phyloP scores from a whole-genome alignment of 1,140 invertebrate species.

The Zaprionus lachaisei region DNA sequence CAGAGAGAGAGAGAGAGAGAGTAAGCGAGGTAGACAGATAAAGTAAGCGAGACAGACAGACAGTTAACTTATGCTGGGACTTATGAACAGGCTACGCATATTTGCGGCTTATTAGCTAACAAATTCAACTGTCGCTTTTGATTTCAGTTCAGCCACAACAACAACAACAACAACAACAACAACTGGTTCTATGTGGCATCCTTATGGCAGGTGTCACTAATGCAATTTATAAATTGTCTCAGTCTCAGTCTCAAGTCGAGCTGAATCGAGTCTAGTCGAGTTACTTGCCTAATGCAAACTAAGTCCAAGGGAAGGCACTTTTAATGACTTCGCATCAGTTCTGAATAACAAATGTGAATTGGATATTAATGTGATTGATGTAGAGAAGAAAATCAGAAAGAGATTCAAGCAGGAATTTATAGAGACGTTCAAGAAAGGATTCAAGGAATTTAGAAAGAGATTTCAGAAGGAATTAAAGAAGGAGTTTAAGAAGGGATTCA shows the following conservation, averaged over 20 bases:
- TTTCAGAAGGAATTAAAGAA: background rate
- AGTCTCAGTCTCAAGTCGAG: background rate
- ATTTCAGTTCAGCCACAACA: conserved; percentile 36
- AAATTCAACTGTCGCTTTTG: conserved; percentile 65
- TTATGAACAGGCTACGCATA: conserved; percentile 27
- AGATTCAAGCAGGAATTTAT: background rate
- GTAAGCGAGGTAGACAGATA: background rate
- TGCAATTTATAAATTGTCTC: conserved; percentile 57
- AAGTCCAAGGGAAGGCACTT: background rate
- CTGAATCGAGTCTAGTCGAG: background rate
- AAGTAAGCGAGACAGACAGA: background rate
- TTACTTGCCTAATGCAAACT: conserved; percentile 5
- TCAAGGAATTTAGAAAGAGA: background rate
- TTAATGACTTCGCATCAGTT: conserved; percentile 28
- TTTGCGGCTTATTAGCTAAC: conserved; percentile 52
- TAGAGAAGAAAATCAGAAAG: background rate
- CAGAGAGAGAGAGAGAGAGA: conserved; percentile 1
- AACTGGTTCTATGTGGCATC: background rate
- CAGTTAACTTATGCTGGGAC: conserved; percentile 54
- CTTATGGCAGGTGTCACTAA: conserved; percentile 49
- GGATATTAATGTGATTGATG: conserved; percentile 7
- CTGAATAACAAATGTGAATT: conserved; percentile 24
- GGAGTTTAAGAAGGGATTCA: too few relatives aligned
- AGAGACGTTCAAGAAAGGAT: background rate
- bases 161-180: conserved; percentile 6